Conservation (phyloP, 1,140 invertebrate genomes). For the Monomorium pharaonis region DNA sequence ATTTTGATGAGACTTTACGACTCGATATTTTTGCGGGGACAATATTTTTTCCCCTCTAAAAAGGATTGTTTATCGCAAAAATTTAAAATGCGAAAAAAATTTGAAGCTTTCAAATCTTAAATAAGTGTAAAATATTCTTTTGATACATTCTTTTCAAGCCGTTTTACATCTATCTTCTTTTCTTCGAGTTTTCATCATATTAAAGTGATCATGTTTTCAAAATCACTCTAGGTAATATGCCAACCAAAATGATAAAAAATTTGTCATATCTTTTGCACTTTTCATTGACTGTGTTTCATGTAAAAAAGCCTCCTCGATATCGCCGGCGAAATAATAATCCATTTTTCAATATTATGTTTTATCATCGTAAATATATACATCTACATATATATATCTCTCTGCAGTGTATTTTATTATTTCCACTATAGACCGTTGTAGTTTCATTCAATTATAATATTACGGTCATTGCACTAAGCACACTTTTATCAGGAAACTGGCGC, state of each 20-base stretch:
- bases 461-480: slow-evolving; percentile 1
- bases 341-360: background rate
- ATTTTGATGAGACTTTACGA: background rate
- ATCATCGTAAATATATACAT: background rate
- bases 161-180: background rate
- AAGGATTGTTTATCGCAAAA: background rate
- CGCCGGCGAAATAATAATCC: background rate
- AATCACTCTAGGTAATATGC: background rate
- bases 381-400: background rate
- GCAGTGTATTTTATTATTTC: background rate
- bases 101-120: background rate
- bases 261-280: background rate
- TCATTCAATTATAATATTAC: slow-evolving; percentile 30
- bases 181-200: background rate
- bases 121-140: background rate
- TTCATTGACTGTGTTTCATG: background rate
- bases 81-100: background rate
- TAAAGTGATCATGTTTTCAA: background rate
- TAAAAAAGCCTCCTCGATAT: background rate
- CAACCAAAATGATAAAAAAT: background rate
- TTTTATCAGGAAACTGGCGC: slow-evolving; percentile 8
- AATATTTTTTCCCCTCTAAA: background rate
- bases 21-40: background rate
- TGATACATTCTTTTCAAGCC: background rate
- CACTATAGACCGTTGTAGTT: background rate